These are phyloP conservation scores for Pseudotriccus pelzelni DNA, from an alignment of 2,797 vertebrate genomes.

Conservation along the genomic window DNA sequence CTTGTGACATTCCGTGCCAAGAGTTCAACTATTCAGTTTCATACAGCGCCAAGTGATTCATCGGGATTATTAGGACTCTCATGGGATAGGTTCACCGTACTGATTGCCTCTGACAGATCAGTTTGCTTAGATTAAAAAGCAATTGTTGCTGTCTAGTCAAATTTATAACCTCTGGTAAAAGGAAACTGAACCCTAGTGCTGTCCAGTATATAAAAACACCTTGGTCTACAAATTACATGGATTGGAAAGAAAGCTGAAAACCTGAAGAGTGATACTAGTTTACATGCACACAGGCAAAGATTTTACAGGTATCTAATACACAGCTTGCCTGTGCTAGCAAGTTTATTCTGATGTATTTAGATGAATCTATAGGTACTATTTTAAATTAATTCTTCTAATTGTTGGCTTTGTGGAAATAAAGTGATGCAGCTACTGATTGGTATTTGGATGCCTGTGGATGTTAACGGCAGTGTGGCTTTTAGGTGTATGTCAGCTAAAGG, in stretches of 20 bases:
- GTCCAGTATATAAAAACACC: constrained; percentile 65
- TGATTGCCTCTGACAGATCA: constrained; percentile 78
- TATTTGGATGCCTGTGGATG: background rate
- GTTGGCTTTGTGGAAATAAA: background rate
- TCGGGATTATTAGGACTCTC: constrained; percentile 77
- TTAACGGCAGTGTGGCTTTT: background rate
- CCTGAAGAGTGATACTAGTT: background rate
- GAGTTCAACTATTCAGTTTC: constrained; percentile 70
- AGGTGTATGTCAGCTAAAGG: background rate
- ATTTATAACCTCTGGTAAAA: constrained; percentile 73
- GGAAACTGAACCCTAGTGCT: constrained; percentile 63
- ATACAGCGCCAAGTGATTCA: constrained; percentile 71
- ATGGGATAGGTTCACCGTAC: constrained; percentile 67
- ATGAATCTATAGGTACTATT: background rate
- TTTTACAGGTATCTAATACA: background rate
- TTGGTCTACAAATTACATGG: constrained; percentile 48
- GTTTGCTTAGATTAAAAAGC: constrained; percentile 85
- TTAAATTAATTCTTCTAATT: background rate
- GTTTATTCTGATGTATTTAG: background rate
- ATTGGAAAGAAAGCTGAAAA: constrained; percentile 32
- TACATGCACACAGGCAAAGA: background rate
- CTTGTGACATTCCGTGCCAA: constrained; percentile 71
- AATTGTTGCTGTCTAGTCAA: constrained; percentile 76
- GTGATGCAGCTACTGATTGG: background rate
- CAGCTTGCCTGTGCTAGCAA: background rate